A percentile compares a stretch with the other conserved stretches of the same genome.
These are phyloP conservation scores for Phaetusa simplex DNA, from an alignment of 2,113 vertebrate species.

Conservation along the genomic window DNA sequence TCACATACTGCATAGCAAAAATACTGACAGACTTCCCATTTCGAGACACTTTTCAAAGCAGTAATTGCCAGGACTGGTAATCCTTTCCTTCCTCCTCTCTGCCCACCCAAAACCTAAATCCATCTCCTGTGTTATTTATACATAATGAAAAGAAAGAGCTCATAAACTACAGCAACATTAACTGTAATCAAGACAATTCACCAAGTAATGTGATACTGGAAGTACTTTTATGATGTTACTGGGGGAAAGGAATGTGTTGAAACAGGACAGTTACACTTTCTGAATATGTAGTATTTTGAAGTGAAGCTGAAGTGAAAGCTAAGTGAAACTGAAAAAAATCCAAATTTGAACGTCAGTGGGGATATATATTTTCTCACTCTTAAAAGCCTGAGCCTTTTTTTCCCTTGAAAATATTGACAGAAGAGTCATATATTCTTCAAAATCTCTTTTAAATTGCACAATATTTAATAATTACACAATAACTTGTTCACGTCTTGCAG, in stretches of 20 bases:
- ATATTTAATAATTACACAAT: background rate
- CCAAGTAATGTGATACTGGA: background rate
- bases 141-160: background rate
- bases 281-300: background rate
- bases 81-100: background rate
- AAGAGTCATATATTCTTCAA: background rate
- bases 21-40: background rate
- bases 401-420: background rate
- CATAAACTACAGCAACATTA: background rate
- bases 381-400: background rate
- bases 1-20: background rate
- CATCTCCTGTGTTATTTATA: background rate
- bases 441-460: background rate
- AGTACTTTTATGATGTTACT: background rate
- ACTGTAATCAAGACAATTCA: background rate
- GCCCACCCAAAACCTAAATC: background rate
- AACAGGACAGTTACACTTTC: background rate
- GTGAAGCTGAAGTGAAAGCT: background rate
- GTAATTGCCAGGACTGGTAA: background rate
- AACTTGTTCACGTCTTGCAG: background rate
- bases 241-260: background rate
- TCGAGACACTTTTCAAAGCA: background rate
- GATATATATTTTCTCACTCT: background rate
- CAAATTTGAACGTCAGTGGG: background rate
- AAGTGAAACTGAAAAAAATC: background rate